Conservation (phyloP, 2,888 invertebrate genomes). For the Acanthacorydalis orientalis region DNA sequence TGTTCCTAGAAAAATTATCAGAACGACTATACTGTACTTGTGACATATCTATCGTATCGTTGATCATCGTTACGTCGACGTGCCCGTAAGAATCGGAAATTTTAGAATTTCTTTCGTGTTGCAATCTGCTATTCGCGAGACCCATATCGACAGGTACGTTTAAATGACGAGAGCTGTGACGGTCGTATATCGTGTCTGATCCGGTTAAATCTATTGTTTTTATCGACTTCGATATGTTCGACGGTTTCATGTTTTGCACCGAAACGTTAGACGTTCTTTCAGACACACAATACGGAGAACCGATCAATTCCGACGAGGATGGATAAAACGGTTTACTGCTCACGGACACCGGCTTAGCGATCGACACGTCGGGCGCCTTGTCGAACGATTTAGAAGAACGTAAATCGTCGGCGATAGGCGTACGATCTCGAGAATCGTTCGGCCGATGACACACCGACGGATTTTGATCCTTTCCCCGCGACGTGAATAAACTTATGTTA, state of each 20-base stretch:
- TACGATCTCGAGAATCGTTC: conserved; percentile 5
- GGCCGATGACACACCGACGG: background rate
- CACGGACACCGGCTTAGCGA: conserved; percentile 1
- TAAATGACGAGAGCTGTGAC: background rate
- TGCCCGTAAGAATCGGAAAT: no score
- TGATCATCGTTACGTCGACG: background rate
- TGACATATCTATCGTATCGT: background rate
- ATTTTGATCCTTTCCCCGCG: background rate
- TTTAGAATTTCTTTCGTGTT: no score
- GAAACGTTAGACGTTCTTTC: conserved; percentile 1
- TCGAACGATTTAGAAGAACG: conserved; percentile 1
- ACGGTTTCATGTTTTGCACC: background rate
- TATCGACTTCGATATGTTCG: conserved; percentile 4
- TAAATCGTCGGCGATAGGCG: conserved; percentile 6
- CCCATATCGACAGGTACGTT: background rate
- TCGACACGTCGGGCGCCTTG: conserved; percentile 11
- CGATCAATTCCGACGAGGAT: no score
- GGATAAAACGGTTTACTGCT: no score
- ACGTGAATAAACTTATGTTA: background rate
- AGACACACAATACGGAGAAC: conserved; percentile 6
- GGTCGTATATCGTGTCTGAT: conserved; percentile 2
- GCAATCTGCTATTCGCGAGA: background rate
- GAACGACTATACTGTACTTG: background rate
- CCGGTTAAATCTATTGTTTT: conserved; percentile 6
- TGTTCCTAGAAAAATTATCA: background rate